A percentile compares a stretch with the other conserved stretches of the same genome.
Conservation (phyloP, 1,140 invertebrate species). For the Apis cerana region DNA sequence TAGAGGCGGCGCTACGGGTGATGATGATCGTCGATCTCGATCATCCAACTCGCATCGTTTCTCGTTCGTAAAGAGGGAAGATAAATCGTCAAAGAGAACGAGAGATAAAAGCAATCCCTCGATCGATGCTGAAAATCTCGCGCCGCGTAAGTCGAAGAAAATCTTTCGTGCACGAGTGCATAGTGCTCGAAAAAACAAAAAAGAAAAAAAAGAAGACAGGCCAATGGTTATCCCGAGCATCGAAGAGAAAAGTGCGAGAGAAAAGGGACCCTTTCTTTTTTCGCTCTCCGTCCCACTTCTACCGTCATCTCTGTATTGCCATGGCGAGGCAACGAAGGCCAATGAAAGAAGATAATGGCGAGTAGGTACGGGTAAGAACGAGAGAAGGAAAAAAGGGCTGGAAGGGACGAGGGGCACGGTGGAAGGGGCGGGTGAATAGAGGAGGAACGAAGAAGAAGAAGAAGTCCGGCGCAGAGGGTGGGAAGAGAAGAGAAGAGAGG, state of each 20-base stretch:
- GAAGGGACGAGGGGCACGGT: slow-evolving; percentile 27
- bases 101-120: background rate
- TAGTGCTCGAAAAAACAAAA: background rate
- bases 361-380: slow-evolving; percentile 62
- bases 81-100: background rate
- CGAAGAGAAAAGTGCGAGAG: slow-evolving; percentile 19
- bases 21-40: background rate
- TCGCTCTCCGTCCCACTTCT: background rate
- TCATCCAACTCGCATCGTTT: background rate
- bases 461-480: slow-evolving; percentile 16
- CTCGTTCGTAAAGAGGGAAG: background rate
- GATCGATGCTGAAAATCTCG: slow-evolving; percentile 43
- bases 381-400: slow-evolving; percentile 58
- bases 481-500: slow-evolving; percentile 26
- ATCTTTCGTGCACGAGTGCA: background rate
- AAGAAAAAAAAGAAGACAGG: background rate
- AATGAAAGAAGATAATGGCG: slow-evolving; percentile 73
- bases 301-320: slow-evolving; percentile 28
- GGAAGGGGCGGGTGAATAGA: slow-evolving; percentile 53
- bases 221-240: slow-evolving; percentile 19
- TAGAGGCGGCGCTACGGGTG: too few species aligned
- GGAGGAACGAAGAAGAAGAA: slow-evolving; percentile 18
- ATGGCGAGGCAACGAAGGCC: slow-evolving; percentile 67
- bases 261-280: slow-evolving; percentile 27
- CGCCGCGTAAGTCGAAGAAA: slow-evolving; percentile 34